These are phyloP conservation scores for Fistularia tabacaria DNA, from an alignment of 2,797 vertebrate species.

Conservation along the genomic window DNA sequence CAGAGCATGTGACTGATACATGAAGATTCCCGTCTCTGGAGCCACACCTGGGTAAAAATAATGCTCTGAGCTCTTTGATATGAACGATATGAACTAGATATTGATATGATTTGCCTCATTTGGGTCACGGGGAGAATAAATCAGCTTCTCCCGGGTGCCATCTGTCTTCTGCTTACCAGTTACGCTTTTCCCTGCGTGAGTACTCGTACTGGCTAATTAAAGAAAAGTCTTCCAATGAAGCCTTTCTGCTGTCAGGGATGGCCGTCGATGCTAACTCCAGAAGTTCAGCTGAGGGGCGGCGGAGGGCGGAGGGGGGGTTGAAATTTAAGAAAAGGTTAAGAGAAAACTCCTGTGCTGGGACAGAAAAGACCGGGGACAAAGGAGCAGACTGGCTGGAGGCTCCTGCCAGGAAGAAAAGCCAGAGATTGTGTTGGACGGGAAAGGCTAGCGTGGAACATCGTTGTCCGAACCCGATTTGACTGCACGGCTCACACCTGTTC, in stretches of 20 bases:
- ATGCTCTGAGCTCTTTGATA: conserved; percentile 2
- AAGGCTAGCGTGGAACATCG: too few species aligned
- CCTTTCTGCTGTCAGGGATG: conserved; percentile 80
- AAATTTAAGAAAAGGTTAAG: conserved; percentile 31
- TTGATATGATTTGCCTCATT: conserved; percentile 21
- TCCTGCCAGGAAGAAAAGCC: too few species aligned
- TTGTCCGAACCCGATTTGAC: too few species aligned
- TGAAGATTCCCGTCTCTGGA: background rate
- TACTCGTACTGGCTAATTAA: conserved; percentile 92
- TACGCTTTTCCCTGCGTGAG: conserved; percentile 77
- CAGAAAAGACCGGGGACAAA: background rate
- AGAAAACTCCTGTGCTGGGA: background rate
- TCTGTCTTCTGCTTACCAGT: conserved; percentile 77
- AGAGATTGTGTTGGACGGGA: too few species aligned
- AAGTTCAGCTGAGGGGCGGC: conserved; percentile 66
- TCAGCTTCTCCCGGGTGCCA: conserved; percentile 43
- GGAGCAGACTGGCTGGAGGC: too few species aligned
- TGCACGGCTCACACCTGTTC: too few species aligned
- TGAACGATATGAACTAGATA: conserved; percentile 12
- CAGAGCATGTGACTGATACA: background rate
- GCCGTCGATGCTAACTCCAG: conserved; percentile 68
- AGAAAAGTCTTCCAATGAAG: conserved; percentile 83
- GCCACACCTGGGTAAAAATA: background rate
- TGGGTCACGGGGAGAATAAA: conserved; percentile 28
- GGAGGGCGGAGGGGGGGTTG: conserved; percentile 32